Percentiles rank a stretch among this genome's conserved stretches.
phyloP scores from a whole-genome alignment of 1,140 invertebrate genomes.

The Steinernema feltiae region DNA sequence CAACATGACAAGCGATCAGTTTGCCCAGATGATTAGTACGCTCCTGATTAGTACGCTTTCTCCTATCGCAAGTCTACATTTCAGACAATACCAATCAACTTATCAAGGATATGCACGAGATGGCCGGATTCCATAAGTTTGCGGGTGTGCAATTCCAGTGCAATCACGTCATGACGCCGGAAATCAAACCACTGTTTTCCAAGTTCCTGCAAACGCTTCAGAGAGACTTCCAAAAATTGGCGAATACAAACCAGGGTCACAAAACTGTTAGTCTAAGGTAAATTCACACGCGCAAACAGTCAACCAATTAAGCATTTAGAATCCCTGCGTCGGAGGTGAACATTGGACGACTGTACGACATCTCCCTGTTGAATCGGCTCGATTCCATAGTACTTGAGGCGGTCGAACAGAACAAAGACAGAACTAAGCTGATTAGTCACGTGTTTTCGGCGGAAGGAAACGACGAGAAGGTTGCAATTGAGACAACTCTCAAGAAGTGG shows the following conservation, averaged over 20 bases:
- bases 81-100: background rate
- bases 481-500: background rate
- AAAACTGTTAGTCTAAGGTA: background rate
- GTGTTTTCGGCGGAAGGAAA: background rate
- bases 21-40: too few relatives aligned
- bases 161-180: background rate
- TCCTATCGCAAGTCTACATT: background rate
- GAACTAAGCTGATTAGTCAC: background rate
- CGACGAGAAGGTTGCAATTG: background rate
- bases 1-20: too few relatives aligned
- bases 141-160: background rate
- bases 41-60: too few relatives aligned
- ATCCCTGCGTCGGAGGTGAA: background rate
- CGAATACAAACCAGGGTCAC: background rate
- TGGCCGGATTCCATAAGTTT: background rate
- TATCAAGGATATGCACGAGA: background rate
- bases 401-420: background rate
- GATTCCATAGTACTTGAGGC: background rate
- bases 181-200: background rate
- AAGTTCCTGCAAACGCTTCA: background rate
- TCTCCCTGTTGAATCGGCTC: background rate
- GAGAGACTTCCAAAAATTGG: background rate
- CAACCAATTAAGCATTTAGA: background rate
- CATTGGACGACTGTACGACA: background rate
- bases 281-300: background rate